phyloP scores from a whole-genome alignment of 2,797 vertebrate genomes.

The Microcaecilia unicolor region DNA sequence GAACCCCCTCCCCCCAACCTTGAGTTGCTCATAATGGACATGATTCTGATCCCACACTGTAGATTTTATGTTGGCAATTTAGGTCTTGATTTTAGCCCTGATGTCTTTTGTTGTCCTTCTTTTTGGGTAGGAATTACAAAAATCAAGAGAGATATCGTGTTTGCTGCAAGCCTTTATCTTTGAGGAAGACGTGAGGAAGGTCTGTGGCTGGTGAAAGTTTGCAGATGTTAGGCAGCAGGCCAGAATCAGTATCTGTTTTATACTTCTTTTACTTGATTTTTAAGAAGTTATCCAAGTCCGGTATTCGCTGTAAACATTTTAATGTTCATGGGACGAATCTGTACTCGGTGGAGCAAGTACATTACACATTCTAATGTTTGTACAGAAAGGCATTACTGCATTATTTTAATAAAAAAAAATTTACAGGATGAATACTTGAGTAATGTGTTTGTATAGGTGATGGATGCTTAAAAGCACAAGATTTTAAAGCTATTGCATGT shows the following conservation, averaged over 20 bases:
- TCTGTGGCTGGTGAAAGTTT: too few species aligned
- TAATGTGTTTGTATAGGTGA: slow-evolving; percentile 40
- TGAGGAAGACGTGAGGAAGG: slow-evolving; percentile 30
- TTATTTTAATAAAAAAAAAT: slow-evolving; percentile 79
- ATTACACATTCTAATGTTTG: slow-evolving; percentile 64
- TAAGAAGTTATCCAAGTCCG: too few species aligned
- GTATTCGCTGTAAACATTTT: slow-evolving; percentile 29
- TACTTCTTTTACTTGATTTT: too few species aligned
- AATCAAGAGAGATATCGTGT: slow-evolving; percentile 97
- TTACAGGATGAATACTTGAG: slow-evolving; percentile 48
- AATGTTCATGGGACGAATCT: slow-evolving; percentile 28
- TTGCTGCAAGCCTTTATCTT: slow-evolving; percentile 95
- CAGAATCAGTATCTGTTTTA: not conserved
- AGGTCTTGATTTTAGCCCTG: too few species aligned
- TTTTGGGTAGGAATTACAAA: slow-evolving; percentile 80
- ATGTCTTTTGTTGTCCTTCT: not conserved
- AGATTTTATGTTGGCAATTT: too few species aligned
- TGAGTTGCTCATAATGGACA: too few species aligned
- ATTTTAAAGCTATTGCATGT: slow-evolving; percentile 35
- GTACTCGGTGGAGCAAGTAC: slow-evolving; percentile 49
- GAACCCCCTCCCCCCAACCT: too few species aligned
- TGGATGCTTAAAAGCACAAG: slow-evolving; percentile 34
- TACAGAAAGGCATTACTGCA: slow-evolving; percentile 69
- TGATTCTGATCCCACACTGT: too few species aligned
- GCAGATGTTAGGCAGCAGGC: too few species aligned